A percentile compares a stretch with the other conserved stretches of the same genome.
Conservation (phyloP, 2,113 vertebrate species). For the Scytalopus superciliaris region DNA sequence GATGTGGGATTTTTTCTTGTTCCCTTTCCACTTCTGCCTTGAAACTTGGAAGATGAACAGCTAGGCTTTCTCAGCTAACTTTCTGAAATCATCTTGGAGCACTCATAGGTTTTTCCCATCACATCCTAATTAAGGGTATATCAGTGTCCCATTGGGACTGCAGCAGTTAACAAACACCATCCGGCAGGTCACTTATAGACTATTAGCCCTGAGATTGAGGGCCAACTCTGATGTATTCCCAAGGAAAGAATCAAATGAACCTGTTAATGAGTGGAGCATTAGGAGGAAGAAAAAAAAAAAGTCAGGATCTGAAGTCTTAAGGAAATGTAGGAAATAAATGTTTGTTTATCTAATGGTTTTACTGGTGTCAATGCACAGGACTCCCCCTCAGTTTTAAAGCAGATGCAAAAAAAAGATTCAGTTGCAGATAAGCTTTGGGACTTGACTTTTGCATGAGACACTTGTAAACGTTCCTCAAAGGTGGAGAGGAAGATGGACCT, state of each 20-base stretch:
- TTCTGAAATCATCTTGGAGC: conserved; percentile 73
- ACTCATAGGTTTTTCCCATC: conserved; percentile 75
- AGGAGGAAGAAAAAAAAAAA: background rate
- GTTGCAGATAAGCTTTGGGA: conserved; percentile 22
- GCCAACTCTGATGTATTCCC: conserved; percentile 73
- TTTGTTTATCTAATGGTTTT: conserved; percentile 58
- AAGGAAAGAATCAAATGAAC: conserved; percentile 76
- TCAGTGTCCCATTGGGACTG: conserved; percentile 73
- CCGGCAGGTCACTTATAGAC: conserved; percentile 69
- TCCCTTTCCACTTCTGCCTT: conserved; percentile 76
- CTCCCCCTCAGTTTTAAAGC: background rate
- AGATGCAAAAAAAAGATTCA: conserved; percentile 29
- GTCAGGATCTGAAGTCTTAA: conserved; percentile 47
- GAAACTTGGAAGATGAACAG: conserved; percentile 81
- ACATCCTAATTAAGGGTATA: conserved; percentile 85
- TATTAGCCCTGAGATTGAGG: conserved; percentile 67
- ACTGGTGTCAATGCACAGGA: conserved; percentile 8
- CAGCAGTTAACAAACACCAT: conserved; percentile 58
- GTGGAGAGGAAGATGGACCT: background rate
- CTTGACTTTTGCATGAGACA: background rate
- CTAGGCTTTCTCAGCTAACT: conserved; percentile 73
- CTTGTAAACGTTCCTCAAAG: background rate
- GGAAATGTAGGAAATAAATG: conserved; percentile 51
- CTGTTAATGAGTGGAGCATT: conserved; percentile 72
- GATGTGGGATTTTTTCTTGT: background rate